Base-by-base conservation (phyloP, 2,113 vertebrate genomes). In the Dendrocopos noguchii region DNA sequence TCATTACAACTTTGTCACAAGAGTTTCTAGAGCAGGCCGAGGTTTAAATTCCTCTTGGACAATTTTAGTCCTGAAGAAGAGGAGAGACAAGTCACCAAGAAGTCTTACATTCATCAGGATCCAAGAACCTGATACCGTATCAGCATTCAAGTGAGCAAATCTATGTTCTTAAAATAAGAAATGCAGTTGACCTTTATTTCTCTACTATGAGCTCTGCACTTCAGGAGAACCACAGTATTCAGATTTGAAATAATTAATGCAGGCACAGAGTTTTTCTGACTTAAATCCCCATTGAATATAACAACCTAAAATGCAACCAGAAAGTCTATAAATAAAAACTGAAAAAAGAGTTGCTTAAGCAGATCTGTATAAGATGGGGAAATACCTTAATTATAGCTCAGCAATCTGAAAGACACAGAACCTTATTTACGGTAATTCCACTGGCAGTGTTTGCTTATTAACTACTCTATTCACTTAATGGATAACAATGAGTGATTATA, bases 211-310 rank as follows among this genome's bases (percentile, higher is more conserved):
- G 82, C 88, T 92, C 68, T 89, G 52, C 85, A 52, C 88, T 95
- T 85, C 44, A 71, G 72, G 76, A 98, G 97, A 98, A 98, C 98
- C 92, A 95, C 96, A 97, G 95, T 98, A 97, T 98, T 98, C 96
- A 97, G 97, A 95, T 97, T 98, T 86, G 92, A 96, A 97, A 97
- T 97, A 95, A 96, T 97, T 97, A 97, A 95, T 97, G 88, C 89
- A 96, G 91, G 85, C 91, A 83, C 56, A 76, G 80, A 93, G 78
- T 93, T 93, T 92, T 93, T 87, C 64, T 82, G 94, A 90, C 88
- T 94, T 95, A 92, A 95, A 93, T 97, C 92, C 76, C 87, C 28
- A 31, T 76, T 95, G 93, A 91, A 93, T 96, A 74, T 82, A 92
- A 70, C 87, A 90, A 95, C 94, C 95, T 95, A 88, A 96, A 95